phyloP scores from a whole-genome alignment of 2,797 vertebrate genomes.

The Pachyuromys duprasi region DNA sequence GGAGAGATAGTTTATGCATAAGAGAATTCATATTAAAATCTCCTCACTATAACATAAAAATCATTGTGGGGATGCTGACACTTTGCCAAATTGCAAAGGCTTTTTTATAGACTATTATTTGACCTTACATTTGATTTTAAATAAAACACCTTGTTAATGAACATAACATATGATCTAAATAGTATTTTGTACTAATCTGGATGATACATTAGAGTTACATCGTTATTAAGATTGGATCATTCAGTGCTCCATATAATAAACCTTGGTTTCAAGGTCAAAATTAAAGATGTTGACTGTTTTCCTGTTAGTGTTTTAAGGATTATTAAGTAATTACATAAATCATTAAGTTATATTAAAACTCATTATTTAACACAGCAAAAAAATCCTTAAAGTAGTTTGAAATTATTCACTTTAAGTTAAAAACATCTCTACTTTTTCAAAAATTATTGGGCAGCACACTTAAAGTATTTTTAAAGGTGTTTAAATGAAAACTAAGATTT shows the following conservation, averaged over 20 bases:
- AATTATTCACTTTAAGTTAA: background rate
- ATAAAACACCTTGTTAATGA: background rate
- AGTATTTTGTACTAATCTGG: too few species aligned
- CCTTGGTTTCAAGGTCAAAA: background rate
- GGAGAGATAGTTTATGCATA: background rate
- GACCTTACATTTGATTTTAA: slow-evolving; percentile 31
- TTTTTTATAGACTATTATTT: background rate
- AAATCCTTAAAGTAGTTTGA: background rate
- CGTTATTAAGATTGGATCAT: background rate
- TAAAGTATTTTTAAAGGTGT: background rate
- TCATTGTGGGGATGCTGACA: background rate
- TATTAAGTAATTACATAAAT: background rate
- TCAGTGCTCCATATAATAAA: background rate
- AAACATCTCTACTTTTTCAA: background rate
- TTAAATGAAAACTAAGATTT: background rate
- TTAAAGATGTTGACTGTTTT: background rate
- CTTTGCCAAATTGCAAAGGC: background rate
- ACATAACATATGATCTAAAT: background rate
- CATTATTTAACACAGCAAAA: background rate
- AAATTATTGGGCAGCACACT: background rate
- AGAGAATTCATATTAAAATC: slow-evolving; percentile 22
- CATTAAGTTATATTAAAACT: background rate
- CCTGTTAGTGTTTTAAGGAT: background rate
- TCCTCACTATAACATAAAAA: background rate
- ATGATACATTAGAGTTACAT: background rate